Evolutionary conservation across 2,113 vertebrate genomes (phyloP), one percentile per base, ranked within the genome.

Genomic region (Genyomyrus donnyi): DNA sequence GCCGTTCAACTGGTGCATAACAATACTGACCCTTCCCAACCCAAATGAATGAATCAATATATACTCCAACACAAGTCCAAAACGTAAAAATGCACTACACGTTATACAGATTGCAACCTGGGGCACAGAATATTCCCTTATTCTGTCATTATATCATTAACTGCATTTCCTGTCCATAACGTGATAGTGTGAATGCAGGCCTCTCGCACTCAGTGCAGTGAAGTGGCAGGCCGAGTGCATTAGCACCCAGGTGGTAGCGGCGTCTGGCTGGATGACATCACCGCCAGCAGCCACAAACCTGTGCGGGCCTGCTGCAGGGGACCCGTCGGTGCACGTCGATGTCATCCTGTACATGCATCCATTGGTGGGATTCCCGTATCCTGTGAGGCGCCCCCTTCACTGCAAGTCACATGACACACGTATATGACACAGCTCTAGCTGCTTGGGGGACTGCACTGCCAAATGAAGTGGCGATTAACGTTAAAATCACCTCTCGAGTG

Each of bases 291-390:
- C 48, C 45, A n/a, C 15, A 9, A 91, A 95, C 95, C 93, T 93
- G 91, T 9, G 84, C 74, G 21, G 95, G 94, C 87, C 92, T 95
- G 80, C 88, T 91, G 88, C 91, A 89, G 5, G 93, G 88, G 24
- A 92, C 89, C 91, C 94, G 95, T 56, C 92, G 90, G 56, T 90
- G n/a, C 8, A 93, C 90, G 0, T 93, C 89, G 21, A 92, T 80
- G 50, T 95, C 94, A 77, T 93, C 93, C 93, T 93, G 94, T 1
- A 91, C 93, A 19, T 92, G 95, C 35, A 95, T 95, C 95, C 95
- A 95, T 89, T 95, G 94, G 0, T 95, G 94, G 89, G 94, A 92
- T 85, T 92, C 91, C 24, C 27, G 92, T 91, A 85, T 92, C 0
- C 88, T 89, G 0, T 42, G 46, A 10, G 87, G 74, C 53, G 88